These are phyloP conservation scores for Upupa epops DNA, from an alignment of 2,113 vertebrate species.

Conservation along the genomic window DNA sequence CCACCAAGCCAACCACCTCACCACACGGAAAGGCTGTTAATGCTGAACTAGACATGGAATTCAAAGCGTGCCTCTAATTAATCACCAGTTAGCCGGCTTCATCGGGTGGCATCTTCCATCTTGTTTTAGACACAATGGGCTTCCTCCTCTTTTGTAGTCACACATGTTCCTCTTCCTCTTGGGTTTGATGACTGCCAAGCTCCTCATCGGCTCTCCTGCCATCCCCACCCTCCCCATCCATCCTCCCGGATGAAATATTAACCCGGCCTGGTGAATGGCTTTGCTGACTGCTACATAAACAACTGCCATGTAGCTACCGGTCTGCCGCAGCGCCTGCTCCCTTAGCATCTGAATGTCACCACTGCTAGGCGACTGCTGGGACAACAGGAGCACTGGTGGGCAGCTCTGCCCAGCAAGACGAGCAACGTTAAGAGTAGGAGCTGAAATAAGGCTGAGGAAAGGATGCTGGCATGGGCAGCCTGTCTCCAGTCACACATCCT, in stretches of 20 bases:
- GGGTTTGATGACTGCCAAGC: background rate
- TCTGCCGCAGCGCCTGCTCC: background rate
- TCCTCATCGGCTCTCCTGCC: background rate
- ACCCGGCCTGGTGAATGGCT: conserved; percentile 3
- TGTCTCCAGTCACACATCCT: background rate
- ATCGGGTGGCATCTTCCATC: background rate
- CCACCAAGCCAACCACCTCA: background rate
- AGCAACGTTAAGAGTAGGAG: background rate
- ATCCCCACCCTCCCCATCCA: background rate
- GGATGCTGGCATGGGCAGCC: background rate
- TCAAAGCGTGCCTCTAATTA: conserved; percentile 65
- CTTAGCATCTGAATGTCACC: background rate
- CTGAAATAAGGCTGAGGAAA: background rate
- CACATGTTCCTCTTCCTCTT: conserved; percentile 55
- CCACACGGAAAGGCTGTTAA: background rate
- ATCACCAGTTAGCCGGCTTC: conserved; percentile 45
- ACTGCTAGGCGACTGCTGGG: background rate
- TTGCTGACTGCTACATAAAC: conserved; percentile 58
- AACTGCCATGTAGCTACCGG: background rate
- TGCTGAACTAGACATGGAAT: conserved; percentile 5
- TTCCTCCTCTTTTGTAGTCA: conserved; percentile 52
- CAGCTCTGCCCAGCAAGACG: background rate
- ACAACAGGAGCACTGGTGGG: background rate
- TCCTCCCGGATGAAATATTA: background rate
- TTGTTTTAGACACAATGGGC: conserved; percentile 32